Conservation (phyloP, 2,888 invertebrate genomes). For the Gortyna flavago region DNA sequence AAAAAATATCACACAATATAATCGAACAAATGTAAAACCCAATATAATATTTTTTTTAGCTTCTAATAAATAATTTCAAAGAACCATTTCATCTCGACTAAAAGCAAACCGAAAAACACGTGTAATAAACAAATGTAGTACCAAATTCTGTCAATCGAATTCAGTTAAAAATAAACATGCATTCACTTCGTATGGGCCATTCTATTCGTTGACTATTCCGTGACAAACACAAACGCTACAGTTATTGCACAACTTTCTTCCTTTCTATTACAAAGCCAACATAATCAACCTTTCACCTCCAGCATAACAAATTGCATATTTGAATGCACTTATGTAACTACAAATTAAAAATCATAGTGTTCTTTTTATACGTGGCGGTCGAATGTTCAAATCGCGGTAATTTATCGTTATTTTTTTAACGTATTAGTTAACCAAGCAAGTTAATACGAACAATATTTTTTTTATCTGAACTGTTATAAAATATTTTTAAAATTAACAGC, state of each 20-base stretch:
- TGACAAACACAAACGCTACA: not conserved
- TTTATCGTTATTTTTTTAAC: not conserved
- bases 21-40: not conserved
- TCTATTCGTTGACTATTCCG: constrained; percentile 13
- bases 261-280: constrained; percentile 22
- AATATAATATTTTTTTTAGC: not conserved
- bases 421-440: not conserved
- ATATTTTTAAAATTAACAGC: not conserved
- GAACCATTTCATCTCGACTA: constrained; percentile 39
- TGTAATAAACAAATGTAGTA: not conserved
- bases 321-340: not conserved
- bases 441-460: not conserved
- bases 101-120: not conserved
- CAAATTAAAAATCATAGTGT: not conserved
- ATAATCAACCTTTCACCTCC: not conserved
- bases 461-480: not conserved
- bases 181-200: not conserved
- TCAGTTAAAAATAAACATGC: not conserved
- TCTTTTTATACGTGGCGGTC: not conserved
- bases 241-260: constrained; percentile 23
- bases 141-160: not conserved
- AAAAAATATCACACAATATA: constrained; percentile 5
- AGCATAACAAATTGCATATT: not conserved
- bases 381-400: not conserved
- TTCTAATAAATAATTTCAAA: not conserved